phyloP scores from a whole-genome alignment of 2,113 vertebrate species.

The Eonycteris spelaea region DNA sequence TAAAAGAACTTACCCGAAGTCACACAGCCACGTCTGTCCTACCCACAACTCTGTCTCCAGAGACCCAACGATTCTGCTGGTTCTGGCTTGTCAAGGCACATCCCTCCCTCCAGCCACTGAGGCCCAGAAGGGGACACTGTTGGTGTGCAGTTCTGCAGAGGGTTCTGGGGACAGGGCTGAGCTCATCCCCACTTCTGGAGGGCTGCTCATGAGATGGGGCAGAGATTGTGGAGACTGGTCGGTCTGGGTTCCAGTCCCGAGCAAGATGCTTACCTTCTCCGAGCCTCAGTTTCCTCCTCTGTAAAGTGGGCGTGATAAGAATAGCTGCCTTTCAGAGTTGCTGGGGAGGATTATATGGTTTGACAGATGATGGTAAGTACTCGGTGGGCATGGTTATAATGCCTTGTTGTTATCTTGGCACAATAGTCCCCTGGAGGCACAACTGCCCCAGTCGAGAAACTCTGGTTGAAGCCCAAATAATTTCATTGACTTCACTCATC shows the following conservation, averaged over 20 bases:
- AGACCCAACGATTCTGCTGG: background rate
- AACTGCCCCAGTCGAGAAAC: background rate
- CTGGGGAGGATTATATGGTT: background rate
- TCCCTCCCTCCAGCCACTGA: background rate
- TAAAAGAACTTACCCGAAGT: background rate
- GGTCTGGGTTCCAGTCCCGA: background rate
- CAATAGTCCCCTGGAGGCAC: background rate
- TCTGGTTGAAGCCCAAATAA: background rate
- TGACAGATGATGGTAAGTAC: background rate
- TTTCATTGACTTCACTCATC: background rate
- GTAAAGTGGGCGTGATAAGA: background rate
- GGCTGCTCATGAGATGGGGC: background rate
- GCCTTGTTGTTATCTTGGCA: background rate
- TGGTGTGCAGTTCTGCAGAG: too few relatives aligned
- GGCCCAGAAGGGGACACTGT: background rate
- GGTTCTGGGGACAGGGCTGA: background rate
- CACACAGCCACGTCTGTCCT: background rate
- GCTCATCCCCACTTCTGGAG: background rate
- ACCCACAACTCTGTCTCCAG: background rate
- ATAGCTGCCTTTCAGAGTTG: background rate
- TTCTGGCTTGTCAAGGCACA: background rate
- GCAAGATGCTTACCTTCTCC: background rate
- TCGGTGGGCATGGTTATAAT: too few relatives aligned
- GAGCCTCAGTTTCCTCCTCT: background rate
- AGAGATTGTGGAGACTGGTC: background rate